Conservation (phyloP, 53 echinoderm and acorn worm genomes). For the Henricia sp. region DNA sequence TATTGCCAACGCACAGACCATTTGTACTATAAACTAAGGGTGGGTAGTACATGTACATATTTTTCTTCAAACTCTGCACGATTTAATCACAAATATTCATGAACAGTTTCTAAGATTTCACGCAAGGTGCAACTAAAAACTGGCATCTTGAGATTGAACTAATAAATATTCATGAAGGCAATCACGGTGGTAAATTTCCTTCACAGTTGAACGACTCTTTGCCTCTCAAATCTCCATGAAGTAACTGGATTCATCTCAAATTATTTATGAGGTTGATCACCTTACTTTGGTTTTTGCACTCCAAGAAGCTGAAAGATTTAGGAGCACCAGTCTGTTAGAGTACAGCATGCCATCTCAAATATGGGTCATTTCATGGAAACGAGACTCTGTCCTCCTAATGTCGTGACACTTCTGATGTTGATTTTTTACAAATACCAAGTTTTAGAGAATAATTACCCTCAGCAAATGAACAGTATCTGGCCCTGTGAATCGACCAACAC, state of each 20-base stretch:
- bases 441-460: no score
- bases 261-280: constrained; percentile 57
- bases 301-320: constrained; percentile 28
- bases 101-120: not conserved
- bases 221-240: constrained; percentile 26
- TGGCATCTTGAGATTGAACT: not conserved
- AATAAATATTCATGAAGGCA: constrained; percentile 50
- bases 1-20: no score
- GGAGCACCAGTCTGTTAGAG: constrained; percentile 46
- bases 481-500: no score
- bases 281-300: constrained; percentile 56
- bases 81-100: constrained; percentile 23
- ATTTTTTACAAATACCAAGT: no score
- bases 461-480: no score
- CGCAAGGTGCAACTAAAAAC: not conserved
- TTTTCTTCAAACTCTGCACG: not conserved
- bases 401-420: no score
- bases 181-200: constrained; percentile 35
- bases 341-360: constrained; percentile 39
- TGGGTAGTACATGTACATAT: not conserved
- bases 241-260: constrained; percentile 54
- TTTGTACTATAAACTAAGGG: no score
- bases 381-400: no score
- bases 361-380: no score
- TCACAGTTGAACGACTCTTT: constrained; percentile 35